Conservation (phyloP, 2,888 invertebrate species). For the Watsonalla binaria region DNA sequence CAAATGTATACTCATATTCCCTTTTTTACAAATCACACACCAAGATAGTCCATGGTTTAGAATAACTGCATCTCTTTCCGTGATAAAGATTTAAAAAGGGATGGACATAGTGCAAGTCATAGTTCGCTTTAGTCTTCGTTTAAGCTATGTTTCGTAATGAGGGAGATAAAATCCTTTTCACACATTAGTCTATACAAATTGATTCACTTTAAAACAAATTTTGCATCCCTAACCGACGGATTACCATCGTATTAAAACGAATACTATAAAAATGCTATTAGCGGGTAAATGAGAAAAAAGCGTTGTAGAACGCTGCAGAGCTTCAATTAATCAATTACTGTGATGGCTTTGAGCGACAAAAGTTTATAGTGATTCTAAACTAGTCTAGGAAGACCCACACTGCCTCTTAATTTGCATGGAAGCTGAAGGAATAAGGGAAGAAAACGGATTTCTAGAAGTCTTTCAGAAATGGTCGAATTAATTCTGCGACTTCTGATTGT, state of each 20-base stretch:
- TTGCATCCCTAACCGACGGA: neutral
- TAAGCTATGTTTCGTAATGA: too few species aligned
- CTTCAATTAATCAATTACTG: slow-evolving; percentile 56
- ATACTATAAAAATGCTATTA: slow-evolving; percentile 26
- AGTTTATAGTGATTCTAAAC: slow-evolving; percentile 30
- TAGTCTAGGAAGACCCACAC: slow-evolving; percentile 11
- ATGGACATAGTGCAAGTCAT: too few species aligned
- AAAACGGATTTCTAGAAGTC: slow-evolving; percentile 18
- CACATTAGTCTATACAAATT: too few species aligned
- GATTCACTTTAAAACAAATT: too few species aligned
- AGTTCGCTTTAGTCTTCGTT: too few species aligned
- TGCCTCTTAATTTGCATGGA: slow-evolving; percentile 5
- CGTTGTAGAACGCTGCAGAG: slow-evolving; percentile 30
- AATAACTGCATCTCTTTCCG: too few species aligned
- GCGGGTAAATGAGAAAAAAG: slow-evolving; percentile 37
- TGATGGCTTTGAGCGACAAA: slow-evolving; percentile 37
- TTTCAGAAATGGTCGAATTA: slow-evolving; percentile 27
- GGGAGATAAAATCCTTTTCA: too few species aligned
- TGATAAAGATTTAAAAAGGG: too few species aligned
- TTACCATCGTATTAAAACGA: slow-evolving; percentile 6
- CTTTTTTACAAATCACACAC: too few species aligned
- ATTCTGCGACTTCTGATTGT: slow-evolving; percentile 41
- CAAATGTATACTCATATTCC: too few species aligned
- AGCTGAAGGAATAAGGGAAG: slow-evolving; percentile 9
- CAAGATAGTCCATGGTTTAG: too few species aligned